Evolutionary conservation across 2,888 invertebrate species (phyloP), one percentile per base, ranked within the genome.

Genomic region (Slavum lentiscoides): DNA sequence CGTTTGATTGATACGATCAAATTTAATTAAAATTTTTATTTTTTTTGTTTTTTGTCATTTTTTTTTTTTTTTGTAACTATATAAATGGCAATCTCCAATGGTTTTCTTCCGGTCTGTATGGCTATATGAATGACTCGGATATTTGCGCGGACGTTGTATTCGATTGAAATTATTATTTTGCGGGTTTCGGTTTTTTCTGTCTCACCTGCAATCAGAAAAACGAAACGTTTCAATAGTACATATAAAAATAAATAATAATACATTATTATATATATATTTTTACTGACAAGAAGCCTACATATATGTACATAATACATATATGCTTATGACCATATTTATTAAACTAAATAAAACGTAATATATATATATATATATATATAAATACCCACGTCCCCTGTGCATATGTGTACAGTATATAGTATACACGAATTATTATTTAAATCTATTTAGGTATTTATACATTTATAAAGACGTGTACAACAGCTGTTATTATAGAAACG

Each of bases 181-280:
- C n/a, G n/a, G 66, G 21, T 11, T 23, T 74, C 21, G 53, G 37
- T 55, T 55, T 66, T 74, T 55, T 74, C 55, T 55, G 74, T 21
- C 37, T 74, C 55, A 8, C 55, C 74, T 74, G 74, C 17, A 74
- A 74, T 58, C 64, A 74, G n/a, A 3, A 74, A 0, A 30, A 13
- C 9, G 39, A 58, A 70, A 70, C 15, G 7, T 21, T 69, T 53
- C 53, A 7, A 30, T 55, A 53, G 30, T 30, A 30, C 4, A 1
- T 30, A 30, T 30, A 30, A 30, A 30, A 30, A 30, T 30, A 30
- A 30, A 30, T 30, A 30, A 30, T 30, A 30, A 30, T 30, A 30
- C 30, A 2, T 69, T 37, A 64, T 4, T 69, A 55, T 19, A 6
- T n/a, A 30, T 59, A 21, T 11, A 21, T 59, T 8, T 21, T 59